Base-by-base conservation (phyloP, 2,797 vertebrate species). In the Anguilla megastoma region DNA sequence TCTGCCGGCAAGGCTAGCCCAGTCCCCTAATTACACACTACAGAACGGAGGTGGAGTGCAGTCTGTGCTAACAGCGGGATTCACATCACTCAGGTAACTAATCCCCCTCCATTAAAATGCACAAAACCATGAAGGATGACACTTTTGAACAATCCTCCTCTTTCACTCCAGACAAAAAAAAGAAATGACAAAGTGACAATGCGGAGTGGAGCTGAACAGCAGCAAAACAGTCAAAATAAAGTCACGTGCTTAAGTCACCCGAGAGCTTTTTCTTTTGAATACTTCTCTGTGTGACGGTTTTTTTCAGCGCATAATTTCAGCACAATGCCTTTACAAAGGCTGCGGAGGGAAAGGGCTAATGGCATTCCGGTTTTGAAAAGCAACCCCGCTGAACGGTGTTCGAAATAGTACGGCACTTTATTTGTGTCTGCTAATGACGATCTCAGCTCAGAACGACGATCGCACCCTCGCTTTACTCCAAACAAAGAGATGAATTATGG, bases 51-150 rank as follows among this genome's bases (percentile, higher is more conserved):
- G 76, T 36, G 54, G 84, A 79, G 54, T 69, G 8, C 58, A 84
- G 76, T 41, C 24, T 45, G 33, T 27, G 58, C 52, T 27, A 84
- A 76, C 82, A 76, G 79, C 18, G 76, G 87, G 54, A 50, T 6
- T 74, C 24, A 87, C 86, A 80, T 45, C 84, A 52, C 56, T 83
- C 80, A 80, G 89, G 88, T 92, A 92, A 92, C 90, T 91, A 86
- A 87, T 87, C 83, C 74, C 41, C 45, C 87, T 58, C 83, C 79
- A 9, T 50, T 86, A 86, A 85, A 41, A 86, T 0, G 82, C 87
- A 50, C 48, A 56, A 85, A 90, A 86, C 79, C 89, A 84, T 88
- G 86, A 88, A 86, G 88, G 87, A 91, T 90, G 89, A 85, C 90
- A 91, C 69, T 90, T 45, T 91, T 87, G 9, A 60, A 52, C 63